Base-by-base conservation (phyloP, 1,140 invertebrate genomes). In the Zaprionus capensis region DNA sequence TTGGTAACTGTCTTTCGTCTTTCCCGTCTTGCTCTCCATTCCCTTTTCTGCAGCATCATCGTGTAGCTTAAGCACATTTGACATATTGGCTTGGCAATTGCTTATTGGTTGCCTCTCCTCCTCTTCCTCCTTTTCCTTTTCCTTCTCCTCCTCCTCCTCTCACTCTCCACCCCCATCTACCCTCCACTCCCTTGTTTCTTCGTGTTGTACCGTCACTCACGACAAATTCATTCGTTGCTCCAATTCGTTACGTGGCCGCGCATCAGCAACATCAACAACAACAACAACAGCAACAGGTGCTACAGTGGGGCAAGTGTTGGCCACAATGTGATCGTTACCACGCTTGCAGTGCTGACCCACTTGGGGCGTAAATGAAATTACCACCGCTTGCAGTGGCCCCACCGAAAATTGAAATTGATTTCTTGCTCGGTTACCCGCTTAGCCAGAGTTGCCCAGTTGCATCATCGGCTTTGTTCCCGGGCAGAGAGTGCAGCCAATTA, bases 291-390 rank as follows among this genome's bases (percentile, higher is more conserved):
- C 64, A 46, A 28, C 24, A 55, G 64, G 58, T 63, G 75, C 58
- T 9, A 34, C 74, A 28, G 53, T 64, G 55, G 59, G 49, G 61
- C 63, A 66, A 88, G 84, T 88, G 85, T 90, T 68, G 81, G 76
- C 69, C 66, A 80, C 84, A 88, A 88, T 88, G 85, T 71, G 79
- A 79, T 84, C 90, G 84, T 84, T 90, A 71, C 85, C 84, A 73
- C 68, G 70, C 76, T 63, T 76, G 67, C 67, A 62, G 28, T 46
- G 72, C 46, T 88, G 84, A 88, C 84, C 84, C 85, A 88, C 85
- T 81, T 84, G 24, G 71, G 81, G 80, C 74, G 85, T 72, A 88
- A 87, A 87, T 87, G 75, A 84, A 88, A 80, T 80, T 78, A 78
- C 81, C 20, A 63, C 61, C 59, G 78, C 77, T 86, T 87, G 82